Evolutionary conservation across 2,888 invertebrate genomes (phyloP), one percentile per base, ranked within the genome.

Genomic region (Protula sp.): DNA sequence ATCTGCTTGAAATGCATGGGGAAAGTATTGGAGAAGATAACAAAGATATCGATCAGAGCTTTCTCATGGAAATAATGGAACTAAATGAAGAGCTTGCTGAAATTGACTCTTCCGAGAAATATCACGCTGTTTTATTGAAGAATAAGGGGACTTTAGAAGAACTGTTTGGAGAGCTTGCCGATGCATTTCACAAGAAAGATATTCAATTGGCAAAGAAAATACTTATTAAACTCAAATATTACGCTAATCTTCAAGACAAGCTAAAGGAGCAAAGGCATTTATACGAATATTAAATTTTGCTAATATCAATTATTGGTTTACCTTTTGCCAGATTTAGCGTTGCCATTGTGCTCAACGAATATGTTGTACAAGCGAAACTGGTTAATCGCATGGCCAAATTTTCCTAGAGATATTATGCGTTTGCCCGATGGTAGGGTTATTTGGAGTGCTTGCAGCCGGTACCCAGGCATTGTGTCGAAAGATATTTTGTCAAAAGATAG

Each of bases 61-160:
- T 92, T 75, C 83, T 93, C 0, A 86, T 88, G 84, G 84, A 88
- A 78, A 89, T 94, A 65, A 91, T 94, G 91, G 91, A 92, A 74
- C 85, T 88, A 60, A 94, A 94, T 81, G 94, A 94, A 83, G 87
- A 88, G 80, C 86, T 92, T 2, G 81, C 76, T 45, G 87, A 86
- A 62, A 88, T 88, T 3, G 81, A 84, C 14, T 81, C 85, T 2
- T 82, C 83, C 2, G 67, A 67, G 57, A 83, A 87, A 3, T 52
- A 69, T 4, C 59, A 63, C 27, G 55, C 59, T 22, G 64, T 77
- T 26, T 67, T 72, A 48, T 57, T 70, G 29, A 60, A 66, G 26
- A 74, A 75, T 57, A 53, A 65, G 47, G 57, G 67, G 3, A 69
- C 65, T 50, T 58, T 77, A 3, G 59, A 70, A 19, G 55, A 70